Evolutionary conservation across 2,797 vertebrate species (phyloP).

Genomic region (Buphagus erythrorhynchus): DNA sequence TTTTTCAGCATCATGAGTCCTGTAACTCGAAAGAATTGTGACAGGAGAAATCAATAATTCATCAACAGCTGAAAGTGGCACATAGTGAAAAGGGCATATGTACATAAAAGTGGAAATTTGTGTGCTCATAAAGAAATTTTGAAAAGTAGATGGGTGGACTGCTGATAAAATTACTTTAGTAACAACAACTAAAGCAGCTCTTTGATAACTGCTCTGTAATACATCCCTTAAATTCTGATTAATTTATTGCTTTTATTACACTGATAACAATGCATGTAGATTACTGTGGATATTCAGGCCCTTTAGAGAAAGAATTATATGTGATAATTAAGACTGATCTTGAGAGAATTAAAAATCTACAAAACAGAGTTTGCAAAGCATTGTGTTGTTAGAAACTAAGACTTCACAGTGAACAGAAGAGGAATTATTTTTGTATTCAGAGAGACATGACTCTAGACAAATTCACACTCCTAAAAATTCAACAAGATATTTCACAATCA

Average conservation of each 20-base stretch:
- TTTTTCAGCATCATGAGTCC: slow-evolving; percentile 16
- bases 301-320: not conserved
- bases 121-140: not conserved
- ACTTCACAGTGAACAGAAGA: slow-evolving; percentile 55
- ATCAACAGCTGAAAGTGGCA: slow-evolving; percentile 44
- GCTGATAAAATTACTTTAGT: slow-evolving; percentile 3
- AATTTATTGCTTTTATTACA: not conserved
- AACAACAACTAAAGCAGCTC: not conserved
- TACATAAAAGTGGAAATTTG: slow-evolving; percentile 12
- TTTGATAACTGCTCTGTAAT: not conserved
- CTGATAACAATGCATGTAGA: not conserved
- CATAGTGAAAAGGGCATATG: slow-evolving; percentile 13
- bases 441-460: slow-evolving; percentile 57
- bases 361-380: slow-evolving; percentile 1
- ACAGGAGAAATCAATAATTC: slow-evolving; percentile 48
- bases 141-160: not conserved
- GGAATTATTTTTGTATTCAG: slow-evolving; percentile 67
- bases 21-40: slow-evolving; percentile 42
- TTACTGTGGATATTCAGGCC: not conserved
- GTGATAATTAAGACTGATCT: not conserved
- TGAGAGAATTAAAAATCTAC: not conserved
- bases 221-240: not conserved
- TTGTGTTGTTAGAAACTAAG: slow-evolving; percentile 9
- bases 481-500: slow-evolving; percentile 69
- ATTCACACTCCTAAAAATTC: slow-evolving; percentile 70